Evolutionary conservation across 2,113 vertebrate species (phyloP).

Genomic region (Misgurnus anguillicaudatus): DNA sequence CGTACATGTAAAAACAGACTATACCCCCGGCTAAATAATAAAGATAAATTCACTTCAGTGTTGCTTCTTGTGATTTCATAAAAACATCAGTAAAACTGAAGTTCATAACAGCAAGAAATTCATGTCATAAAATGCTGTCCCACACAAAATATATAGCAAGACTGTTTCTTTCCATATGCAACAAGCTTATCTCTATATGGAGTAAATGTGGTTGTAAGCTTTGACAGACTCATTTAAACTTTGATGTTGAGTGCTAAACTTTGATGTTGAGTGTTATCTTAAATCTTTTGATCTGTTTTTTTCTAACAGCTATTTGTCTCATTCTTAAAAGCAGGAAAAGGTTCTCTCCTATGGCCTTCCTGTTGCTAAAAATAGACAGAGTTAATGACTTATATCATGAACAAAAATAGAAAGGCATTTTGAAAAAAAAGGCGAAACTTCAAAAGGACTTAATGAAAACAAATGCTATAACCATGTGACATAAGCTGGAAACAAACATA

Average conservation of each 20-base stretch:
- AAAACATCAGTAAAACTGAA: background rate
- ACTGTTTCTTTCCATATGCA: slow-evolving; percentile 2
- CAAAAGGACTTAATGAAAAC: slow-evolving; percentile 5
- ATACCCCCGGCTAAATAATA: too few relatives aligned
- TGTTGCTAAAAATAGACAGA: slow-evolving; percentile 39
- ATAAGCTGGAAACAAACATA: slow-evolving; percentile 2
- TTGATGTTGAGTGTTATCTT: slow-evolving; percentile 1
- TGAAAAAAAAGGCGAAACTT: background rate
- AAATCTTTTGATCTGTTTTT: slow-evolving; percentile 23
- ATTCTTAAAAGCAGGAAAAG: slow-evolving; percentile 19
- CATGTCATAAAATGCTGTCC: background rate
- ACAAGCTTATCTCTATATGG: background rate
- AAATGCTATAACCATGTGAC: slow-evolving; percentile 1
- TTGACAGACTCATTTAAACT: background rate
- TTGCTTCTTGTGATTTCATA: background rate
- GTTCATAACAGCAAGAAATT: background rate
- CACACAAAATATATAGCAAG: background rate
- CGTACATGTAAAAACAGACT: too few relatives aligned
- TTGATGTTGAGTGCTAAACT: slow-evolving; percentile 10
- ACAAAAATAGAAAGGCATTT: slow-evolving; percentile 39
- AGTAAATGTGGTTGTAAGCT: slow-evolving; percentile 17
- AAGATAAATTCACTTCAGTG: background rate
- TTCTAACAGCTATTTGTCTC: background rate
- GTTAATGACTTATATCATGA: slow-evolving; percentile 32
- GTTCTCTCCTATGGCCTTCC: slow-evolving; percentile 3